Evolutionary conservation across 2,113 vertebrate species (phyloP).

Genomic region (Parus major): DNA sequence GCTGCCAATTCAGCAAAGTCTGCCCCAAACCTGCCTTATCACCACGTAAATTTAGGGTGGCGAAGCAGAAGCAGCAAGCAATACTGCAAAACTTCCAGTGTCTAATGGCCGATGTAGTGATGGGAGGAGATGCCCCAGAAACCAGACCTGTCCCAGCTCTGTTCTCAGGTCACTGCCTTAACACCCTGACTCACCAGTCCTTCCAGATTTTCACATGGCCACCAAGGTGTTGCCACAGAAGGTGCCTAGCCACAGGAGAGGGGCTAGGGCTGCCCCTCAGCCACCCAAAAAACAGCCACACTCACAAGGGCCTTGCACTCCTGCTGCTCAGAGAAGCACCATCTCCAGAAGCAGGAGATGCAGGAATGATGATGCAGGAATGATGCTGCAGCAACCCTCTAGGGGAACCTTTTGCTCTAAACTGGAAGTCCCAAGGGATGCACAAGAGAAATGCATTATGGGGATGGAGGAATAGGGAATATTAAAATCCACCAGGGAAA

Average conservation of each 20-base stretch:
- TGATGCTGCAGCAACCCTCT: background rate
- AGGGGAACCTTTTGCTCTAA: background rate
- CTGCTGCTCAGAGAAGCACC: background rate
- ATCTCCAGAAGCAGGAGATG: background rate
- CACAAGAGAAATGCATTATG: background rate
- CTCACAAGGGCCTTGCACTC: background rate
- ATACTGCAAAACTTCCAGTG: accelerated
- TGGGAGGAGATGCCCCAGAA: background rate
- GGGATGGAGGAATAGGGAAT: background rate
- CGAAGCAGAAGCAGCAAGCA: background rate
- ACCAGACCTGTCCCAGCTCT: background rate
- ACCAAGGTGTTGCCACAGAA: accelerated
- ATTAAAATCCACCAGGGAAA: background rate
- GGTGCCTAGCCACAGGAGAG: background rate
- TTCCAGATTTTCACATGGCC: background rate
- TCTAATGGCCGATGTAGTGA: accelerated
- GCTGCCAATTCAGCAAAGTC: background rate
- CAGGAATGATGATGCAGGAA: background rate
- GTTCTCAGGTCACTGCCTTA: background rate
- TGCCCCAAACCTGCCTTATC: background rate
- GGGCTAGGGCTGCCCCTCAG: background rate
- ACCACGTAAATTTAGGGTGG: accelerated
- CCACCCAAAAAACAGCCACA: background rate
- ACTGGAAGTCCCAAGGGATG: background rate
- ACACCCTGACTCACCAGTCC: background rate